These are phyloP conservation scores for Nycticebus coucang DNA, from an alignment of 2,113 vertebrate genomes.

Conservation along the genomic window DNA sequence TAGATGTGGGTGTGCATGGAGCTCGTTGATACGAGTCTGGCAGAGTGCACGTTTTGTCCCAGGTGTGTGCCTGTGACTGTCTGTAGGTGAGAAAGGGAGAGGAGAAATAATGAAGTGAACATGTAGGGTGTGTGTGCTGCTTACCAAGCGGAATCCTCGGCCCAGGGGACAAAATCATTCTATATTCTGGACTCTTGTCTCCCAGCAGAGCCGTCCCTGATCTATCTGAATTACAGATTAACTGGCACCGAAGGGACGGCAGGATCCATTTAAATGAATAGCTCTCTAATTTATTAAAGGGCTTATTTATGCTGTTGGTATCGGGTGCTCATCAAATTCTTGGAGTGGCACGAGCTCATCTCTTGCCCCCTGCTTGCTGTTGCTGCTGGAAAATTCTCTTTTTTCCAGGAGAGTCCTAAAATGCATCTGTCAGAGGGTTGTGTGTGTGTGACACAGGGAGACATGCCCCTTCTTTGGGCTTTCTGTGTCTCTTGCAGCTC, in stretches of 20 bases:
- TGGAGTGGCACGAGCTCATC: background rate
- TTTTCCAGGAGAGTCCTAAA: background rate
- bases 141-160: constrained; percentile 72
- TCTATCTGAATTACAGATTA: constrained; percentile 85
- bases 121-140: background rate
- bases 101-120: background rate
- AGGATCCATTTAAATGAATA: constrained; percentile 82
- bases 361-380: background rate
- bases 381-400: constrained; percentile 4
- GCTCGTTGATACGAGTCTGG: too few relatives aligned
- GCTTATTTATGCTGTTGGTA: constrained; percentile 73
- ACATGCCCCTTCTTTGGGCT: background rate
- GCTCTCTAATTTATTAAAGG: constrained; percentile 82
- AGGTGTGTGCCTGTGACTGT: background rate
- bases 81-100: background rate
- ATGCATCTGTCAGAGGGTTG: background rate
- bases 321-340: constrained; percentile 44
- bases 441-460: background rate
- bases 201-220: constrained; percentile 78
- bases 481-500: background rate
- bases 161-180: constrained; percentile 78
- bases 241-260: constrained; percentile 77
- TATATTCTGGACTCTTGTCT: constrained; percentile 80
- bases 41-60: background rate
- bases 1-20: background rate